Base-by-base conservation (phyloP, 2,797 vertebrate genomes). In the Mycteria americana region DNA sequence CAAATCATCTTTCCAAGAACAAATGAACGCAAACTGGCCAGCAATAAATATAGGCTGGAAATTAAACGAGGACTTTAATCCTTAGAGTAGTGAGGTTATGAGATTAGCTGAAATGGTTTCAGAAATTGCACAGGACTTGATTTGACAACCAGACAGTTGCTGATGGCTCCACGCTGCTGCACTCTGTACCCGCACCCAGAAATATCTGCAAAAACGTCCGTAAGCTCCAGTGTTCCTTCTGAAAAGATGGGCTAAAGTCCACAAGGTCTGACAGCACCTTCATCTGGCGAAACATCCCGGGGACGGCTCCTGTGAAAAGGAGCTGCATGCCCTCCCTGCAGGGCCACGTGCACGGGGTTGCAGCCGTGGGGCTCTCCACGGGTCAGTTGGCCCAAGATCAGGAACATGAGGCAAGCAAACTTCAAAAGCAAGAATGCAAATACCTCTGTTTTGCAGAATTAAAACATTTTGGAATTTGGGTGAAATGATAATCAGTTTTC, bases 341-440 rank as follows among this genome's bases (percentile, higher is more conserved):
- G 41, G 21, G 6, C n/a, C 43, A 4, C 3, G 3, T 3, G 2
- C 2, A 1, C 24, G 1, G n/a, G 10, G 53, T 2, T 31, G 4
- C 0, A 4, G 43, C 65, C 13, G 11, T 2, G 18, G 75, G 37
- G n/a, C 4, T 80, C n/a, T 16, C 25, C 45, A 5, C 0, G 1
- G 7, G 13, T 5, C 50, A 6, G 0, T 1, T 9, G 39, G 30
- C 35, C 16, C 19, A 35, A 25, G 46, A 56, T 19, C 28, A 11
- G 43, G 23, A 41, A 17, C 7, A 21, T 2, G 12, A 70, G 51
- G 25, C 28, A 31, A 59, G 33, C 1, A 39, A 54, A 41, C 11
- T 33, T 46, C 7, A 51, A 37, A 45, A 18, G 12, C 17, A 51
- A 17, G 23, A 33, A 41, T 5, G 18, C 2, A 13, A 73, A 41